These are phyloP conservation scores for Pipistrellus nathusii DNA, from an alignment of 2,797 vertebrate genomes.

Conservation along the genomic window DNA sequence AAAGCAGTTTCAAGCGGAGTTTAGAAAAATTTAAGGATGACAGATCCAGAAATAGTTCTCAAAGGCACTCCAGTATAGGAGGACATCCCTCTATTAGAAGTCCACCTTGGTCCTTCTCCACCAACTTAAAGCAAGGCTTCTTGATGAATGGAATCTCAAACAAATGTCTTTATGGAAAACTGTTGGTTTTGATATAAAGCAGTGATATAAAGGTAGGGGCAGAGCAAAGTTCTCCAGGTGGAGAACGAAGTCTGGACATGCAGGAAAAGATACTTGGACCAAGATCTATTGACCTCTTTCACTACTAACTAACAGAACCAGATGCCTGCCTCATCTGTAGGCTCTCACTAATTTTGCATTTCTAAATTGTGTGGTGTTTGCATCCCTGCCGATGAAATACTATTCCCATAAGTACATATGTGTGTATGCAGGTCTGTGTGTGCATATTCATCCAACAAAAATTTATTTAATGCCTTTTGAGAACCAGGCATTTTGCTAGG, in stretches of 20 bases:
- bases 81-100: slow-evolving; percentile 21
- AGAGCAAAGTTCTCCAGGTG: background rate
- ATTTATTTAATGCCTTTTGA: slow-evolving; percentile 51
- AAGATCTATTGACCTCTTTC: slow-evolving; percentile 67
- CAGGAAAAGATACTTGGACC: slow-evolving; percentile 8
- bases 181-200: background rate
- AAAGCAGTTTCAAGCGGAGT: slow-evolving; percentile 53
- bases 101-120: slow-evolving; percentile 25
- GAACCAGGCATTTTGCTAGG: slow-evolving; percentile 46
- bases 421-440: slow-evolving; percentile 64
- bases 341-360: slow-evolving; percentile 71
- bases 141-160: slow-evolving; percentile 26
- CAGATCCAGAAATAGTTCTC: slow-evolving; percentile 11
- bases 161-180: slow-evolving; percentile 35
- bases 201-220: background rate
- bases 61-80: background rate
- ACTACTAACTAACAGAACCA: slow-evolving; percentile 62
- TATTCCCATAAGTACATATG: slow-evolving; percentile 40
- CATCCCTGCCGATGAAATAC: slow-evolving; percentile 42
- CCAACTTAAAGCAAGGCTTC: slow-evolving; percentile 32
- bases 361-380: slow-evolving; percentile 65
- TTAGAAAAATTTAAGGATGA: slow-evolving; percentile 51
- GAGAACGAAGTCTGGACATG: background rate
- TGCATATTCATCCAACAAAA: slow-evolving; percentile 49
- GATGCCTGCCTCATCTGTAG: slow-evolving; percentile 39